Evolutionary conservation across 2,888 invertebrate genomes (phyloP).

Genomic region (Pandemis heparana): DNA sequence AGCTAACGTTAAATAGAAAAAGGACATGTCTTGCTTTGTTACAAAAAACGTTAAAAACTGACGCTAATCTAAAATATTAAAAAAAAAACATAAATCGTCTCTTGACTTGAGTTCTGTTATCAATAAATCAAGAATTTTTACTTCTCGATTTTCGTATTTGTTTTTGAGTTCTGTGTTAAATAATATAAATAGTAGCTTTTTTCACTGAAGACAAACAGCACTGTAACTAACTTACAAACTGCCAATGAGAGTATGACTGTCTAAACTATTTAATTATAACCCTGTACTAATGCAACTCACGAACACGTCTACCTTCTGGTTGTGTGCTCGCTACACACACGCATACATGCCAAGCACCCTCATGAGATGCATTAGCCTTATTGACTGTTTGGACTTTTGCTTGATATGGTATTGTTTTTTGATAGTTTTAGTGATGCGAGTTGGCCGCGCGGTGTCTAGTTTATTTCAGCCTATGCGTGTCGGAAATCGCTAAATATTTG

Average conservation of each 20-base stretch:
- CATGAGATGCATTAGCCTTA: neutral
- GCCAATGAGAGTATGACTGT: neutral
- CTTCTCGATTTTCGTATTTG: no score
- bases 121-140: no score
- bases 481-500: conserved; percentile 37
- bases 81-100: no score
- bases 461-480: conserved; percentile 24
- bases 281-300: neutral
- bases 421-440: neutral
- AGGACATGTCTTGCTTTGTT: no score
- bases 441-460: conserved; percentile 14
- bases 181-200: neutral
- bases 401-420: neutral
- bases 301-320: neutral
- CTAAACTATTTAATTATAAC: neutral
- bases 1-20: neutral
- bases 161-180: no score
- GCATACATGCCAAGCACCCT: neutral
- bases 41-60: no score
- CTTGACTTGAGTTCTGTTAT: no score
- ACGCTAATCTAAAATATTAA: no score
- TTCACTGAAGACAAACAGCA: neutral
- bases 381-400: neutral
- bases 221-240: neutral
- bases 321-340: neutral